Base-by-base conservation (phyloP, 2,888 invertebrate species). In the Tigriopus californicus region DNA sequence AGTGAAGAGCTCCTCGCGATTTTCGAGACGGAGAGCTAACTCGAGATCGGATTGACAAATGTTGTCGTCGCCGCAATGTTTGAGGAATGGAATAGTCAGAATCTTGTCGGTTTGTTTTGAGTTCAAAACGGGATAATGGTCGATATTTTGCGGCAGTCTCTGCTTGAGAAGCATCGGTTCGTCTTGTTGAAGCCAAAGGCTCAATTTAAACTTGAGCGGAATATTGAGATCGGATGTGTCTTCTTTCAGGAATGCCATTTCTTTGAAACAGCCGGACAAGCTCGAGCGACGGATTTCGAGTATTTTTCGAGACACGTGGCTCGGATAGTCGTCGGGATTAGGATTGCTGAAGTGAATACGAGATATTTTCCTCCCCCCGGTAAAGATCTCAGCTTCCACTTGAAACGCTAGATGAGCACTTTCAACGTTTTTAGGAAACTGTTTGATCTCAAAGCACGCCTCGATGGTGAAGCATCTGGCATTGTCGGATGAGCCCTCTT, bases 401-500 rank as follows among this genome's bases (percentile, higher is more conserved):
- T 24, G 40, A 22, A 52, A 59, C 25, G 33, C 52, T 6, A 59
- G 15, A 51, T 52, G 51, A 13, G 44, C 52, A 12, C 52, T 42
- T 18, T 41, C 59, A 18, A 59, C 52, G 41, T 59, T 59, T 10
- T 55, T 33, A 13, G 59, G 59, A 25, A 59, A 59, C 33, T 59
- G 51, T 25, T 51, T 51, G 49, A 59, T 59, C 33, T 18, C 52
- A 15, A 59, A 59, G 20, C 56, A 56, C 12, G 20, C 22, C n/a
- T 56, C 56, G 22, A 49, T 49, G 15, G 49, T 6, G 18, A 56
- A 40, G 11, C 33, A 41, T 33, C 33, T 33, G 4, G 33, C 3
- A 8, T 33, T 33, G 3, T 25, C 22, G 10, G 11, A 13, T 22
- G 18, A 18, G 1, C 49, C 33, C 15, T 46, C 20, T 18, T 46